These are phyloP conservation scores for Maniola hyperantus DNA, from an alignment of 2,888 invertebrate genomes.

Conservation along the genomic window DNA sequence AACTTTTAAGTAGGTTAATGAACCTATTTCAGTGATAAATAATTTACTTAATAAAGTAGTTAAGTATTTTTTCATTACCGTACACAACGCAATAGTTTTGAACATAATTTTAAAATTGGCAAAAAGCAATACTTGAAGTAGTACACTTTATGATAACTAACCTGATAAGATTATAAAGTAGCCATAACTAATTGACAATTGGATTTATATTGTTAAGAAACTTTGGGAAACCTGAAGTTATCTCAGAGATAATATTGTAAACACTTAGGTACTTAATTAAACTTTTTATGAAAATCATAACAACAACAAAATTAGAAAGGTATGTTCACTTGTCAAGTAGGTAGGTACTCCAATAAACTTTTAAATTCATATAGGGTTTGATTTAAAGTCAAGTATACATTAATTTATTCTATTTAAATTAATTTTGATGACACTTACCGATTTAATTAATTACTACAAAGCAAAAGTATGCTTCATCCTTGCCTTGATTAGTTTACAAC, in stretches of 20 bases:
- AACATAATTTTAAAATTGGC: conserved; percentile 16
- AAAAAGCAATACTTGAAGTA: conserved; percentile 23
- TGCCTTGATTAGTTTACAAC: conserved; percentile 72
- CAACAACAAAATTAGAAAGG: conserved; percentile 69
- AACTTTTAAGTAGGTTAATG: background rate
- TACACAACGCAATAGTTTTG: conserved; percentile 7
- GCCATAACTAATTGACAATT: conserved; percentile 38
- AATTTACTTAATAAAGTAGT: background rate
- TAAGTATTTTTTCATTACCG: conserved; percentile 13
- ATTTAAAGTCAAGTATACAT: conserved; percentile 6
- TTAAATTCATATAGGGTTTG: background rate
- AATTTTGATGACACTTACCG: conserved; percentile 59
- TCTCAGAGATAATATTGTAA: conserved; percentile 17
- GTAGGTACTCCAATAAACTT: background rate
- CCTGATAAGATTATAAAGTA: conserved; percentile 52
- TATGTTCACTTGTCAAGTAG: conserved; percentile 38
- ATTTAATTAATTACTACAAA: conserved; percentile 65
- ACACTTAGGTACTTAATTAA: background rate
- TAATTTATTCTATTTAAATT: conserved; percentile 29
- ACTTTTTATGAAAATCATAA: conserved; percentile 26
- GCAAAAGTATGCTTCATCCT: conserved; percentile 77
- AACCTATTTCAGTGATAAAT: background rate
- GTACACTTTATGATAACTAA: conserved; percentile 46
- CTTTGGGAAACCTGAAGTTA: background rate
- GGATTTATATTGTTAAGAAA: conserved; percentile 23